A percentile compares a stretch with the other conserved stretches of the same genome.
Conservation (phyloP, 1,140 invertebrate species). For the Drosophila parvula region DNA sequence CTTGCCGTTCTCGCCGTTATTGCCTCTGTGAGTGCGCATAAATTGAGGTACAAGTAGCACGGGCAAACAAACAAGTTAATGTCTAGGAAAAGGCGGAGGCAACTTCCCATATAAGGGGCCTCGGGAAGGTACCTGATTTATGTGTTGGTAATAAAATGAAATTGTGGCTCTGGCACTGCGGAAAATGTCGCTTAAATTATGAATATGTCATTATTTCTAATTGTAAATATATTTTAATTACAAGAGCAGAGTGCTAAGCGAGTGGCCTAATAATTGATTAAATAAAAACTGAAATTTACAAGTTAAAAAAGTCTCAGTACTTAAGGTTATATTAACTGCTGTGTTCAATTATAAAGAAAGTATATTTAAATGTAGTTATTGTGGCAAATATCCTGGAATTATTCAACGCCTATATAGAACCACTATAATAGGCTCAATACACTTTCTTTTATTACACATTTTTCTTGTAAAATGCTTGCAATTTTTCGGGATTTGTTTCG, state of each 20-base stretch:
- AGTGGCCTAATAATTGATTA: too few species aligned
- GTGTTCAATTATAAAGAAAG: too few species aligned
- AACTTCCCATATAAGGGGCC: conserved; percentile 9
- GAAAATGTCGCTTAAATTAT: not conserved
- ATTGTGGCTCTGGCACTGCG: conserved; percentile 52
- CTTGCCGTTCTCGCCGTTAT: conserved; percentile 46
- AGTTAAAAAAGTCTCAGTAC: too few species aligned
- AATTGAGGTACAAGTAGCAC: conserved; percentile 57
- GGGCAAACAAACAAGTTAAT: conserved; percentile 51
- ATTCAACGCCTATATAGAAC: too few species aligned
- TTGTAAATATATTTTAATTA: too few species aligned
- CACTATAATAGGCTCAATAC: too few species aligned
- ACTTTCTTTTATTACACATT: not conserved
- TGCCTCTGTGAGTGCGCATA: conserved; percentile 68
- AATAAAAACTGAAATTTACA: too few species aligned
- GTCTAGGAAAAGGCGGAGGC: conserved; percentile 8
- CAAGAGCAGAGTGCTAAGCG: too few species aligned
- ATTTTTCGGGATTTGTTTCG: not conserved
- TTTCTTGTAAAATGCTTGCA: not conserved
- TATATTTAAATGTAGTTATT: too few species aligned
- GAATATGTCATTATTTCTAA: not conserved
- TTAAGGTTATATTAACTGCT: too few species aligned
- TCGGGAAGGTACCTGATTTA: conserved; percentile 59
- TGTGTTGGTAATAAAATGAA: conserved; percentile 68
- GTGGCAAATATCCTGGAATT: too few species aligned